phyloP scores from a whole-genome alignment of 1,140 invertebrate species.

The Euura saliciscinereae region DNA sequence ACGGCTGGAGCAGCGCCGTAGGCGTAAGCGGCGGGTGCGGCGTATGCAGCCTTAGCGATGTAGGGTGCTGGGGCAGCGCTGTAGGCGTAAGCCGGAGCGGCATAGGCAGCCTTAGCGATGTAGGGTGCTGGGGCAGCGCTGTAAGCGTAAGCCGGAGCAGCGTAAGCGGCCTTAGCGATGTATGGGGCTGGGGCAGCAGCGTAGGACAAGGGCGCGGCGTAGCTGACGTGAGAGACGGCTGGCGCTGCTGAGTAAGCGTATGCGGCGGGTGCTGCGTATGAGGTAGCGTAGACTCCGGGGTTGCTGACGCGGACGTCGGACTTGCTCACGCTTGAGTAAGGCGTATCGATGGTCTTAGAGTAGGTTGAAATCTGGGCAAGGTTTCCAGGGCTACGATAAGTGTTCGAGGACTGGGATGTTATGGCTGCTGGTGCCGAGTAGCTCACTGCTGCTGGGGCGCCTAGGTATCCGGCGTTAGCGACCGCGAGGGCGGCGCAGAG shows the following conservation, averaged over 20 bases:
- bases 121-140: neutral
- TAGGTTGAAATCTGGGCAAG: conserved; percentile 68
- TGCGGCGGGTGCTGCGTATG: conserved; percentile 41
- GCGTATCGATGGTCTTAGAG: conserved; percentile 69
- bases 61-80: neutral
- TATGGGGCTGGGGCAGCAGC: neutral
- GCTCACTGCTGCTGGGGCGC: neutral
- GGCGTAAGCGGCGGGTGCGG: neutral
- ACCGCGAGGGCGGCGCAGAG: conserved; percentile 26
- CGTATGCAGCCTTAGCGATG: conserved; percentile 1
- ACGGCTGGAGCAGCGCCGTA: conserved; percentile 24
- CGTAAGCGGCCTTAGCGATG: neutral
- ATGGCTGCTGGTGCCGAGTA: conserved; percentile 46
- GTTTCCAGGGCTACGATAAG: conserved; percentile 66
- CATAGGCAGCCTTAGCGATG: neutral
- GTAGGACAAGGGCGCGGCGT: neutral
- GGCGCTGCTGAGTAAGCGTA: conserved; percentile 20
- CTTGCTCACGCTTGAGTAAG: conserved; percentile 71
- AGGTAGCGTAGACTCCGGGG: conserved; percentile 57
- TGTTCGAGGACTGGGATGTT: conserved; percentile 67
- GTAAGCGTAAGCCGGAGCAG: conserved; percentile 7
- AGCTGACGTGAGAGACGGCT: neutral
- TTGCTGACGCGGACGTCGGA: conserved; percentile 69
- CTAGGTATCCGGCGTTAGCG: conserved; percentile 19
- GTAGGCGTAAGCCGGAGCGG: neutral